Evolutionary conservation across 2,797 vertebrate species (phyloP).

Genomic region (Paratrypauchen microcephalus): DNA sequence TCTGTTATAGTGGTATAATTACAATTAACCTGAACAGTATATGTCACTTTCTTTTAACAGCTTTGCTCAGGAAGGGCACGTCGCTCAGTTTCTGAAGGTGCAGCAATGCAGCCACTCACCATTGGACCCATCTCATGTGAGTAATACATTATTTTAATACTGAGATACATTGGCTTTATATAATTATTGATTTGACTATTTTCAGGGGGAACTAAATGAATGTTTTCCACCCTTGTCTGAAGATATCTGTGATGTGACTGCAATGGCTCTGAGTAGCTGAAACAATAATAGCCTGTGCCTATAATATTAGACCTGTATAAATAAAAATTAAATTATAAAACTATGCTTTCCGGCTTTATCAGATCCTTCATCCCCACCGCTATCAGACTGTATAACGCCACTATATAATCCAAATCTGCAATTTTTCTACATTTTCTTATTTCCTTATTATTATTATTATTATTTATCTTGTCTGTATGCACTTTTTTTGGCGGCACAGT

Average conservation of each 20-base stretch:
- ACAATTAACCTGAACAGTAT: neutral
- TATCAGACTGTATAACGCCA: too few relatives aligned
- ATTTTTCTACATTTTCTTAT: too few relatives aligned
- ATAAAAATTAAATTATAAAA: neutral
- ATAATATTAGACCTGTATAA: neutral
- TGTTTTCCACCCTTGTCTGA: neutral
- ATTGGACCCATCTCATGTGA: conserved; percentile 62
- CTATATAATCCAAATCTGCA: too few relatives aligned
- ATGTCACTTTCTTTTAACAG: conserved; percentile 15
- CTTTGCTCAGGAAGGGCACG: conserved; percentile 26
- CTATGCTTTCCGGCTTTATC: too few relatives aligned
- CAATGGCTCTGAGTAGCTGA: neutral
- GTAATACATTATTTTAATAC: conserved; percentile 14
- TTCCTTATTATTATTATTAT: too few relatives aligned
- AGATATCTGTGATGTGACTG: neutral
- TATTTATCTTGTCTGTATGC: too few relatives aligned
- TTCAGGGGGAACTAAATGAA: conserved; percentile 32
- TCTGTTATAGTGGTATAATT: neutral
- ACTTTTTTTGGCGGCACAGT: too few relatives aligned
- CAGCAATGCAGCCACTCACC: conserved; percentile 15
- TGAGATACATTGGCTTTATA: neutral
- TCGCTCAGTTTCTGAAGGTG: conserved; percentile 41
- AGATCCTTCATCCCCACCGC: too few relatives aligned
- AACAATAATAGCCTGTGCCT: neutral
- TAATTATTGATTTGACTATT: conserved; percentile 7